phyloP scores from a whole-genome alignment of 2,113 vertebrate genomes.

The Diadophis punctatus region DNA sequence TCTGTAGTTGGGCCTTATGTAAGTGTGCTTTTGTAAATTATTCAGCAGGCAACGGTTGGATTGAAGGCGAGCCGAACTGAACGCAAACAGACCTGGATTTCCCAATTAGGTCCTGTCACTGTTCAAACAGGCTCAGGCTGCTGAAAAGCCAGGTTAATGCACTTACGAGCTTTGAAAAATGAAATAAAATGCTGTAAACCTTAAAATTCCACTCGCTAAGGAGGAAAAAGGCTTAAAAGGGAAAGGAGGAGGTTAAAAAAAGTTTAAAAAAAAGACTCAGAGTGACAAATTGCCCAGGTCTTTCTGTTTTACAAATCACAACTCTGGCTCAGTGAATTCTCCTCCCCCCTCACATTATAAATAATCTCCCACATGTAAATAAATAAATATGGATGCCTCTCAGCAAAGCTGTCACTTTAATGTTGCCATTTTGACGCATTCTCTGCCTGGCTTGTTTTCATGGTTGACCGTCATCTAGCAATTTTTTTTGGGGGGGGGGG shows the following conservation, averaged over 20 bases:
- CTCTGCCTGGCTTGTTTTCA: constrained; percentile 31
- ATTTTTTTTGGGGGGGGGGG: neutral
- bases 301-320: neutral
- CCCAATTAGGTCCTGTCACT: neutral
- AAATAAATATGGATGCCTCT: too few relatives aligned
- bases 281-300: neutral
- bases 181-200: neutral
- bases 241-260: constrained; percentile 25
- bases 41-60: neutral
- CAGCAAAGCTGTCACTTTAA: constrained; percentile 16
- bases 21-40: neutral
- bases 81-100: neutral
- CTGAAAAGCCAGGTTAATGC: neutral
- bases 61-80: neutral
- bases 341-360: neutral
- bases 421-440: neutral
- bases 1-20: neutral
- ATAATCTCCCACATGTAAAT: neutral
- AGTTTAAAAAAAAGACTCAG: neutral
- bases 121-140: neutral
- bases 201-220: neutral
- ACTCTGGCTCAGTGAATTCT: neutral
- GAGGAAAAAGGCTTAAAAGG: constrained; percentile 1
- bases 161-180: constrained; percentile 15
- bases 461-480: constrained; percentile 45